Conservation (phyloP, 2,113 vertebrate species). For the Rhabdomys dilectus region DNA sequence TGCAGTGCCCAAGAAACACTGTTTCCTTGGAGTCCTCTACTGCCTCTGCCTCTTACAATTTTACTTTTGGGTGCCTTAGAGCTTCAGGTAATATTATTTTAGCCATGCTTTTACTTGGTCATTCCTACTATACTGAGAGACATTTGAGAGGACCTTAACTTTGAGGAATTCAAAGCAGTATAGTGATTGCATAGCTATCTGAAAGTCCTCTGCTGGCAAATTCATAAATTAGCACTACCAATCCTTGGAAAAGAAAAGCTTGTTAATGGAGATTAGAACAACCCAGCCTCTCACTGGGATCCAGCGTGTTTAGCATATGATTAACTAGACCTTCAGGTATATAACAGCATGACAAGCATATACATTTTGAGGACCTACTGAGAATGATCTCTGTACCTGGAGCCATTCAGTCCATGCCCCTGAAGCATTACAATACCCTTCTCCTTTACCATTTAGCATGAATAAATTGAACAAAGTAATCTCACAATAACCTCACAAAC, state of each 20-base stretch:
- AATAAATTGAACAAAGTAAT: constrained; percentile 44
- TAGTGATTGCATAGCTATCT: background rate
- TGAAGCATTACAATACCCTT: background rate
- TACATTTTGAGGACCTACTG: background rate
- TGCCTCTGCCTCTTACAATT: background rate
- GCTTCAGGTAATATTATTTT: constrained; percentile 32
- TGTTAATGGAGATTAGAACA: background rate
- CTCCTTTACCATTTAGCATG: background rate
- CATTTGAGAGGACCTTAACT: constrained; percentile 48
- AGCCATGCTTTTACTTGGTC: background rate
- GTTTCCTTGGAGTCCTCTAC: background rate
- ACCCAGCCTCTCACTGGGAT: background rate
- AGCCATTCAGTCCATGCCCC: background rate
- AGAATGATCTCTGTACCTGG: background rate
- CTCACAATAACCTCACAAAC: constrained; percentile 50
- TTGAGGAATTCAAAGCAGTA: constrained; percentile 58
- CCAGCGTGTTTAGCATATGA: background rate
- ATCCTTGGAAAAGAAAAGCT: constrained; percentile 7
- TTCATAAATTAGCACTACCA: constrained; percentile 42
- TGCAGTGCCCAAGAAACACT: background rate
- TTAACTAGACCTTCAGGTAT: background rate
- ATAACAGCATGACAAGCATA: background rate
- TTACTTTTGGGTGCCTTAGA: background rate
- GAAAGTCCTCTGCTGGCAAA: constrained; percentile 12
- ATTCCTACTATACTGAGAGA: constrained; percentile 1